Evolutionary conservation across 2,113 vertebrate species (phyloP).

Genomic region (Bungarus multicinctus): DNA sequence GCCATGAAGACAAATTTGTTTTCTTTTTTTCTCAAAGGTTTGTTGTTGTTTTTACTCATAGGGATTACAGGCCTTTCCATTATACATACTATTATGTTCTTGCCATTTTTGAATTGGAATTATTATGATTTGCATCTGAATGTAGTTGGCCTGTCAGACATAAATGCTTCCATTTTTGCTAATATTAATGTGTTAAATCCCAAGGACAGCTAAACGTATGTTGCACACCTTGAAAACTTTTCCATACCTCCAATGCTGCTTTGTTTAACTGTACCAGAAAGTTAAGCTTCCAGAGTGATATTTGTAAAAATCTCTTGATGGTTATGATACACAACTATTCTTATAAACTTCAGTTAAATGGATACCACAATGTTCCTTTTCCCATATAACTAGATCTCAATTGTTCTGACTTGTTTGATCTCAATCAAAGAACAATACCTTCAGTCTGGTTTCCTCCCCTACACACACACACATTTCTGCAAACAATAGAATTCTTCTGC

Average conservation of each 20-base stretch:
- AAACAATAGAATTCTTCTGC: conserved; percentile 66
- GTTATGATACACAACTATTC: conserved; percentile 40
- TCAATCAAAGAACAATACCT: not conserved
- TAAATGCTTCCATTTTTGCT: not conserved
- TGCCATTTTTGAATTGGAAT: not conserved
- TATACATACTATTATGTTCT: not conserved
- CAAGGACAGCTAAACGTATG: not conserved
- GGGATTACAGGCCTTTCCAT: not conserved
- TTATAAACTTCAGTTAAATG: conserved; percentile 15
- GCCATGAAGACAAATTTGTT: not conserved
- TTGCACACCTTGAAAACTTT: not conserved
- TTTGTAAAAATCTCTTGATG: conserved; percentile 46
- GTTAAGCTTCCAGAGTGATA: conserved; percentile 9
- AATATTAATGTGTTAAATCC: not conserved
- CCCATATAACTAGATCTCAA: conserved; percentile 50
- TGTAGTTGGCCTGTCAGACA: not conserved
- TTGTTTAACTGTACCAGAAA: not conserved
- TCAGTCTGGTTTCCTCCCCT: conserved; percentile 26
- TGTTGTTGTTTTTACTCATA: not conserved
- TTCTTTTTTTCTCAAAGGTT: not conserved
- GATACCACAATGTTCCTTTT: conserved; percentile 33
- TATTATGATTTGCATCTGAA: not conserved
- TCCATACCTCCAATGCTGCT: not conserved
- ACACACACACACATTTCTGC: conserved; percentile 37
- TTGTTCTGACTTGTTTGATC: not conserved